Base-by-base conservation (phyloP, 2,113 vertebrate species). In the Protobothrops flavoviridis region DNA sequence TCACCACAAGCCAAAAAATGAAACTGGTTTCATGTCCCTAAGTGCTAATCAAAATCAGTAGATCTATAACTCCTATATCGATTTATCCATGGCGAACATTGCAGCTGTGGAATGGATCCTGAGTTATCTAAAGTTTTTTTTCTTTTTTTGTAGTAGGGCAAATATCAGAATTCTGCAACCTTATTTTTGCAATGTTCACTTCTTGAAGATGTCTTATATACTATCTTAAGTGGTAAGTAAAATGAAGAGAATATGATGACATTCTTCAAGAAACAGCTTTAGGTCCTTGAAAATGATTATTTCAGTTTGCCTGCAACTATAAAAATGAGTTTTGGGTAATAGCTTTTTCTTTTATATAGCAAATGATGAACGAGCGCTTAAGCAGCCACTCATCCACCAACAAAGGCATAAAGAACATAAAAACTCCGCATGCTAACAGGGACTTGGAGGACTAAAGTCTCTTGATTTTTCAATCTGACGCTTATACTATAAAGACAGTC, bases 261-360 rank as follows among this genome's bases (percentile, higher is more conserved):
- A 97, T 98, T 98, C 97, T 98, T 98, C 97, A 98, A 98, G 96
- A 97, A 98, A 98, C 97, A 98, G 96, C 97, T 98, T 97, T 97
- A 98, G 97, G 97, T 98, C 97, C 97, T 98, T 97, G 97, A 97
- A 98, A 98, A 98, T 97, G 91, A 98, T 98, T 97, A 97, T 98
- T 98, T 98, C 95, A 4, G 97, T 98, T 98, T 98, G 96, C 97
- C 97, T 97, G 95, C 95, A 97, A 98, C 97, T 97, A 95, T 97
- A 98, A 98, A 98, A 98, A 97, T 98, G 97, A 97, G 96, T 98
- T 98, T 98, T 96, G 97, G 97, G 97, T 98, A 98, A 98, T 97
- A 97, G 97, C 96, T 98, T 98, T 93, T 98, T 98, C 97, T 97
- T 98, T 98, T 97, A 98, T 98, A 97, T 97, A 96, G 97, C 97